Evolutionary conservation across 2,113 vertebrate species (phyloP), one percentile per base, ranked within the genome.

Genomic region (Illadopsis cleaveri): DNA sequence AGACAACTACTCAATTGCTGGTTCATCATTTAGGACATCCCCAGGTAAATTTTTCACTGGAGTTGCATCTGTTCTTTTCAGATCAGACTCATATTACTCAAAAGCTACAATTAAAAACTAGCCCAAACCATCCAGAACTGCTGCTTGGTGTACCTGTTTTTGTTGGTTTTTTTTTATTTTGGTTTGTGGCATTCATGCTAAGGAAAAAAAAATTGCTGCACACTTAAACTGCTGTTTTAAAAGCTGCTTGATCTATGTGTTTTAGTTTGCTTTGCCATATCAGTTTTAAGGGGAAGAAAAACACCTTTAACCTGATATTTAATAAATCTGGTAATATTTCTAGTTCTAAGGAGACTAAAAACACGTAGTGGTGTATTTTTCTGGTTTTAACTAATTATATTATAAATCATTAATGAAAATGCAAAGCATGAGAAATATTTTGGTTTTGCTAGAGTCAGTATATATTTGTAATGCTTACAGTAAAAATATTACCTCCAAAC

Each of bases 1-100:
- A 99, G 97, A 98, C 99, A 95, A 96, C 82, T 48, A 99, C 98
- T 95, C 99, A 99, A 9, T 94, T 99, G 65, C 97, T 99, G 56
- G 98, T 99, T 94, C 99, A 99, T 98, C 99, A 99, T 93, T 98
- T 99, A 91, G 99, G 99, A 87, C 99, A 99, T 86, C 98, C 99
- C 25, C 99, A 99, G 99, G 99, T 99, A 97, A 96, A 97, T 72
- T 81, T 91, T 23, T 86, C n/a, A 38, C 40, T 78, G 20, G 11
- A 35, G 37, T 78, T 77, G 11, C 30, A 51, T 60, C 20, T 76
- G 5, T 66, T 61, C 12, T 66, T 22, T 23, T 31, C 42, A 90
- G 57, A 84, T 86, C 70, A 80, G 27, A 30, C 6, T 51, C 9
- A 25, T 30, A 24, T 82, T 73, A 44, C 8, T 62, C 80, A 73